Evolutionary conservation across 2,888 invertebrate genomes (phyloP).

Genomic region (Aphidoletes aphidimyza): DNA sequence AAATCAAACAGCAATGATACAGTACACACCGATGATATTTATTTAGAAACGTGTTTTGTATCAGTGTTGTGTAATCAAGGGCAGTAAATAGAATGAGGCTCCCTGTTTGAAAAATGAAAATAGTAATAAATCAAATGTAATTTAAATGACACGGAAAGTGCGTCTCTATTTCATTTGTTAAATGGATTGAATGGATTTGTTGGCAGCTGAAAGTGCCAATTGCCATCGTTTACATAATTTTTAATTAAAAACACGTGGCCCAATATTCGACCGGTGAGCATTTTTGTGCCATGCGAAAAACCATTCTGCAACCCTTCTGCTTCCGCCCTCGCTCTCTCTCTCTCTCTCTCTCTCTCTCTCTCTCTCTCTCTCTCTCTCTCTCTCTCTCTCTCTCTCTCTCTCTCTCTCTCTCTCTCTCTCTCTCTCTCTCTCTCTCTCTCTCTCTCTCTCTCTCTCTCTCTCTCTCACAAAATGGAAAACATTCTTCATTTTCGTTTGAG

Average conservation of each 20-base stretch:
- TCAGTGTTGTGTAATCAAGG: neutral
- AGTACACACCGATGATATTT: no score
- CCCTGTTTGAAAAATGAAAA: neutral
- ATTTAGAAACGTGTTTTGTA: neutral
- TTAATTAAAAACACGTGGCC: constrained; percentile 31
- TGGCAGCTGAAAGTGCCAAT: neutral
- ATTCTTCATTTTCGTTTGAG: no score
- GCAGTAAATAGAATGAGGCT: neutral
- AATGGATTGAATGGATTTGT: neutral
- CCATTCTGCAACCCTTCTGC: no score
- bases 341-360: no score
- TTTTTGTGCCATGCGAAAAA: no score
- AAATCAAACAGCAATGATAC: no score
- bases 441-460: neutral
- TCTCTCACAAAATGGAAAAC: neutral
- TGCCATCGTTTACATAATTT: neutral
- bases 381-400: neutral
- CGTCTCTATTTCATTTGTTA: constrained; percentile 1
- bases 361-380: no score
- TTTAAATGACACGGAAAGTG: constrained; percentile 1
- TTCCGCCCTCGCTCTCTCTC: no score
- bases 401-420: neutral
- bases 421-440: neutral
- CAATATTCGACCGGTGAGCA: neutral
- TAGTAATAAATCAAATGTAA: neutral